Evolutionary conservation across 1,140 invertebrate species (phyloP), one percentile per base, ranked within the genome.

Genomic region (Cotesia glomerata): DNA sequence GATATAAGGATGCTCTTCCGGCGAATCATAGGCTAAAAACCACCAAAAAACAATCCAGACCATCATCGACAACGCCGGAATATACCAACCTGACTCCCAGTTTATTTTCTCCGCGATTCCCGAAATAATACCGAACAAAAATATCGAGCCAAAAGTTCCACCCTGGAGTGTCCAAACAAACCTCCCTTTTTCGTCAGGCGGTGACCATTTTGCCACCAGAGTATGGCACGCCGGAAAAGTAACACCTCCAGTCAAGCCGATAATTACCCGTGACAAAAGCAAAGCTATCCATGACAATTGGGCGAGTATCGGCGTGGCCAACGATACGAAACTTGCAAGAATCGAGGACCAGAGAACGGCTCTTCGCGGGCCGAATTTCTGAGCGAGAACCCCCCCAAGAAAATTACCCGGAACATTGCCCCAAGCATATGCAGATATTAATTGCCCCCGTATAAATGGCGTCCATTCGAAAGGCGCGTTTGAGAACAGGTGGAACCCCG

Each of bases 11-110:
- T 97, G 94, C 64, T 90, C 81, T 0, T 87, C 84, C 0, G 96
- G 96, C 3, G 90, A 89, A 78, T 94, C 91, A 26, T 89, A 88
- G 0, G 92, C 89, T 13, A 93, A 69, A 14, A 90, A 75, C 79
- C 89, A 89, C 92, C 92, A 94, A 0, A 89, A 71, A 0, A 84
- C 69, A 59, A 88, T 87, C 89, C 92, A 93, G 1, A 90, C 18
- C 0, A 91, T 16, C 45, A 89, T 89, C 2, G 93, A 84, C 1
- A 87, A 80, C 76, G 90, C 92, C 9, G 91, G 90, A 13, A 93
- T 84, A 75, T 94, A 93, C 84, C 94, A 95, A 1, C 90, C 91
- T 78, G 87, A 90, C 34, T 90, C 89, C 93, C 93, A 95, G 34
- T 91, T 92, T 0, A 90, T 85, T 13, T 79, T 84, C 65, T 91